A percentile compares a stretch with the other conserved stretches of the same genome.
phyloP scores from a whole-genome alignment of 2,888 invertebrate species.

The Sphinx pinastri region DNA sequence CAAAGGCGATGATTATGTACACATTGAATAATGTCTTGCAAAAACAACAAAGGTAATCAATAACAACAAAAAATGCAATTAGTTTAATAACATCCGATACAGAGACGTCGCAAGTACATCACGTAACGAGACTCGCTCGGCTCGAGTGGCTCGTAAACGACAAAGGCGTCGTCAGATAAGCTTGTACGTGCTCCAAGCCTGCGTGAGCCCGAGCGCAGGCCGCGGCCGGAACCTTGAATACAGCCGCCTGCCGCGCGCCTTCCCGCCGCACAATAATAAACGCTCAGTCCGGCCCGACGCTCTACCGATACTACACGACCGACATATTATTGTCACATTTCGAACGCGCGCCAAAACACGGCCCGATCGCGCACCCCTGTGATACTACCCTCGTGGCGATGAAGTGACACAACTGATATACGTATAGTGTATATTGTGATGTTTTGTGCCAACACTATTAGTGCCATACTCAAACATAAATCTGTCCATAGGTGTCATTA shows the following conservation, averaged over 20 bases:
- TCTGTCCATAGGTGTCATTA: constrained; percentile 55
- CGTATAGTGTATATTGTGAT: constrained; percentile 75
- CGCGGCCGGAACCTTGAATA: constrained; percentile 77
- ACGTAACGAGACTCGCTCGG: constrained; percentile 44
- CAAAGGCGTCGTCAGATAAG: constrained; percentile 73
- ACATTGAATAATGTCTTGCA: not conserved
- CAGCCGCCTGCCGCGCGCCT: constrained; percentile 76
- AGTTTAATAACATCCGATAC: constrained; percentile 1
- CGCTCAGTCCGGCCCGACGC: constrained; percentile 78
- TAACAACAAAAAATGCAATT: not conserved
- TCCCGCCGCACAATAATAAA: constrained; percentile 78
- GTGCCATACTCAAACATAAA: constrained; percentile 71
- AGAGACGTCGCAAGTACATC: constrained; percentile 24
- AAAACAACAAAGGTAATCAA: not conserved
- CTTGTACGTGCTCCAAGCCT: constrained; percentile 61
- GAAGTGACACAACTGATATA: constrained; percentile 68
- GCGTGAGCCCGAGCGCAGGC: constrained; percentile 41
- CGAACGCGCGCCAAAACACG: constrained; percentile 44
- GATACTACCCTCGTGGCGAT: constrained; percentile 47
- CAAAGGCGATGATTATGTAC: too few relatives aligned
- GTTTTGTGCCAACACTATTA: constrained; percentile 72
- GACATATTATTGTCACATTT: constrained; percentile 55
- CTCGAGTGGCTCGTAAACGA: constrained; percentile 57
- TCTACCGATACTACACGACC: constrained; percentile 77
- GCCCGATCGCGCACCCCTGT: constrained; percentile 49